phyloP scores from a whole-genome alignment of 2,888 invertebrate species.

The Elysia crispata region DNA sequence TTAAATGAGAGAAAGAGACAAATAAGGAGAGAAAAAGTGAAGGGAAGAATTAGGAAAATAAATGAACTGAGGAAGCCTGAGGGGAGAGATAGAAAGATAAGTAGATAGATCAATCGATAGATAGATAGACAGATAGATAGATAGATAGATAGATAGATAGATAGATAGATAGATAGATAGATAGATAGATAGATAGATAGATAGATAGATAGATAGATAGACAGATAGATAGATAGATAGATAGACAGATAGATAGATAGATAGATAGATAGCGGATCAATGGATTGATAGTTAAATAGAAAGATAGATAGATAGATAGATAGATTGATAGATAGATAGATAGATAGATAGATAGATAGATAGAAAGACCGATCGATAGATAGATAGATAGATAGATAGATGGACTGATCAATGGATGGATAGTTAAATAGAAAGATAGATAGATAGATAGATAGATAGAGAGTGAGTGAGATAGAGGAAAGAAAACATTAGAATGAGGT shows the following conservation, averaged over 20 bases:
- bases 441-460: not conserved
- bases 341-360: not conserved
- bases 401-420: not conserved
- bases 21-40: conserved; percentile 20
- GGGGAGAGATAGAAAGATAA: conserved; percentile 17
- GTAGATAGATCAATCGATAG: not conserved
- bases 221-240: not conserved
- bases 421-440: not conserved
- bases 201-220: conserved; percentile 5
- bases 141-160: conserved; percentile 1
- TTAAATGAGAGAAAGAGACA: too few relatives aligned
- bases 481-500: too few relatives aligned
- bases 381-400: not conserved
- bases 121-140: not conserved
- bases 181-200: not conserved
- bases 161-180: not conserved
- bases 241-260: too few relatives aligned
- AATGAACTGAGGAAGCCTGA: too few relatives aligned
- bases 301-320: conserved; percentile 6
- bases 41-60: too few relatives aligned
- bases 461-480: not conserved
- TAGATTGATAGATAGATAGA: not conserved
- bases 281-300: not conserved
- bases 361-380: not conserved
- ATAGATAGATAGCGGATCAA: not conserved